phyloP scores from a whole-genome alignment of 2,888 invertebrate genomes.

The Dolomedes plantarius region DNA sequence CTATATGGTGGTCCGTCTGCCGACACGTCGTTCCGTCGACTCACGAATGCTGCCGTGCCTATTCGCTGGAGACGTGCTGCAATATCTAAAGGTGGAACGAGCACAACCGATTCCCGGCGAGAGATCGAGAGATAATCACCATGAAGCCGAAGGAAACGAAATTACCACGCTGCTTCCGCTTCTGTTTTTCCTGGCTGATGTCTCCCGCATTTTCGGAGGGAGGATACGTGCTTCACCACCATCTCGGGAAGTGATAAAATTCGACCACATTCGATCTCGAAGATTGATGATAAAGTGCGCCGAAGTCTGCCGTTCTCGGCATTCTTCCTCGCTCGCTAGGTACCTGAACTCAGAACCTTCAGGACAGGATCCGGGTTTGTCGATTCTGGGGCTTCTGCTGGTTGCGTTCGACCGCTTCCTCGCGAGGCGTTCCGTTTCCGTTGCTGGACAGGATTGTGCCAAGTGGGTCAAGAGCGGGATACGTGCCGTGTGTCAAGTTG shows the following conservation, averaged over 20 bases:
- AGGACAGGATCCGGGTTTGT: background rate
- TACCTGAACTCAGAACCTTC: background rate
- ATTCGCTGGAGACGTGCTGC: slow-evolving; percentile 36
- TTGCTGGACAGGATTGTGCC: background rate
- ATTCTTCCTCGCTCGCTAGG: background rate
- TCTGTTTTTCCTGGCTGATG: slow-evolving; percentile 10
- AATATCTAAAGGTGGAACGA: background rate
- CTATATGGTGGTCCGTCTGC: slow-evolving; percentile 28
- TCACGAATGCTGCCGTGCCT: slow-evolving; percentile 27
- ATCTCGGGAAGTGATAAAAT: background rate
- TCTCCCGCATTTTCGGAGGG: background rate
- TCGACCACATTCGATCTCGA: background rate
- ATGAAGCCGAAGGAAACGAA: slow-evolving; percentile 22
- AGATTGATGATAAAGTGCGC: slow-evolving; percentile 18
- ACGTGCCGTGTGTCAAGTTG: background rate
- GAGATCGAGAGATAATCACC: background rate
- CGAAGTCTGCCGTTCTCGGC: slow-evolving; percentile 17
- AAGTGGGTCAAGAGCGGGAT: background rate
- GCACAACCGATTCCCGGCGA: background rate
- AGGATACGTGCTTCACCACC: background rate
- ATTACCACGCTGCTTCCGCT: background rate
- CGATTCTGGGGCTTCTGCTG: background rate
- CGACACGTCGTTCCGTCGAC: background rate
- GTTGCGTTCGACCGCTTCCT: too few species aligned
- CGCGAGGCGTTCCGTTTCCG: too few species aligned